Conservation (phyloP, 2,888 invertebrate genomes). For the Microdon myrmicae region DNA sequence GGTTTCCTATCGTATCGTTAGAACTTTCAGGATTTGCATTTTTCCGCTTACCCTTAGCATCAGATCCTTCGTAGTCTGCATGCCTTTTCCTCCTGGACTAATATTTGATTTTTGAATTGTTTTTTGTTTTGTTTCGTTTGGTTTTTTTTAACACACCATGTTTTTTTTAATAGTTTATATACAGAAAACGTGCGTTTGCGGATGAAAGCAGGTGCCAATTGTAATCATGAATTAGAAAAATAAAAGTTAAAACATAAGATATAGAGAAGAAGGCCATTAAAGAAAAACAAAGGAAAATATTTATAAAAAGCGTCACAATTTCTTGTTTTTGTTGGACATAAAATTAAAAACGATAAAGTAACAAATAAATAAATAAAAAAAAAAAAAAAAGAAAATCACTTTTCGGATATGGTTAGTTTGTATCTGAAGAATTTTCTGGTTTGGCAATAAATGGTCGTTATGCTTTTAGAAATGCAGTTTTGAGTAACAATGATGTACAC, state of each 20-base stretch:
- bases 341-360: no score
- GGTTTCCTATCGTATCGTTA: slow-evolving; percentile 54
- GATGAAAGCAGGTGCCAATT: slow-evolving; percentile 35
- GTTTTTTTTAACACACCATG: slow-evolving; percentile 4
- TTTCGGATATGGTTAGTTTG: no score
- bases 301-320: slow-evolving; percentile 9
- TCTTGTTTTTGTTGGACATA: background rate
- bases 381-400: background rate
- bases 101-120: slow-evolving; percentile 17
- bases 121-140: background rate
- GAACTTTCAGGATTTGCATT: slow-evolving; percentile 62
- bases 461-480: no score
- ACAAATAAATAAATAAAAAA: background rate
- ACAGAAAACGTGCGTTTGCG: slow-evolving; percentile 19
- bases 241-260: slow-evolving; percentile 22
- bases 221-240: slow-evolving; percentile 10
- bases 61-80: slow-evolving; percentile 57
- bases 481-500: no score
- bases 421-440: no score
- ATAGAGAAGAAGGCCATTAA: no score
- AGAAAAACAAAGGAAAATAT: no score
- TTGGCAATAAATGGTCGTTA: no score
- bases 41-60: slow-evolving; percentile 61
- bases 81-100: slow-evolving; percentile 56
- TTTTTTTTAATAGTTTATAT: slow-evolving; percentile 9